Percentiles rank a stretch among this genome's conserved stretches.
Conservation (phyloP, 1,140 invertebrate genomes). For the Eurosta solidaginis region DNA sequence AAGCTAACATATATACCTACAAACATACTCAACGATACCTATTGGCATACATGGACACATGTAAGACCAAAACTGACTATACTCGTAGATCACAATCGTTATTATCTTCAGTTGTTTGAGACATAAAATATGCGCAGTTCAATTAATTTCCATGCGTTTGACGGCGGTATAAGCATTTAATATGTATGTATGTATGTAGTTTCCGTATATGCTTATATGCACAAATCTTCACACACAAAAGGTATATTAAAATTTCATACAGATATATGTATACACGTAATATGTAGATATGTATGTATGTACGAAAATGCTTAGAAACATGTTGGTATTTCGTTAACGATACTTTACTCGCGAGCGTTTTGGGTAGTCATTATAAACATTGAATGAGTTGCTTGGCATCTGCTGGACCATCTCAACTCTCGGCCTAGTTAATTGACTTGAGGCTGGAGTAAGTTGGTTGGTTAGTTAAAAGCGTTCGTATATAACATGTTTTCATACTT, state of each 20-base stretch:
- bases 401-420: not conserved
- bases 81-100: constrained; percentile 24
- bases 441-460: constrained; percentile 1
- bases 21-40: no score
- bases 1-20: not conserved
- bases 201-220: no score
- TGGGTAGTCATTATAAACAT: not conserved
- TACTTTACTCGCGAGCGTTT: not conserved
- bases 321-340: not conserved
- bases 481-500: not conserved
- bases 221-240: not conserved
- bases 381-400: constrained; percentile 17
- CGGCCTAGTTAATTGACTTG: constrained; percentile 28
- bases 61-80: not conserved
- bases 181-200: no score
- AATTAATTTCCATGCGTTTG: constrained; percentile 24
- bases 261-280: not conserved
- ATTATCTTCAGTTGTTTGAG: constrained; percentile 22
- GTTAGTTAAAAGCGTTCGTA: not conserved
- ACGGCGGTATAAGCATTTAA: not conserved
- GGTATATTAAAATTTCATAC: not conserved
- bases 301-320: no score
- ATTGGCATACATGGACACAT: not conserved
- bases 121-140: constrained; percentile 27
- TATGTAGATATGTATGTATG: not conserved